Conservation (phyloP, 2,797 vertebrate species). For the Synaphobranchus kaupii region DNA sequence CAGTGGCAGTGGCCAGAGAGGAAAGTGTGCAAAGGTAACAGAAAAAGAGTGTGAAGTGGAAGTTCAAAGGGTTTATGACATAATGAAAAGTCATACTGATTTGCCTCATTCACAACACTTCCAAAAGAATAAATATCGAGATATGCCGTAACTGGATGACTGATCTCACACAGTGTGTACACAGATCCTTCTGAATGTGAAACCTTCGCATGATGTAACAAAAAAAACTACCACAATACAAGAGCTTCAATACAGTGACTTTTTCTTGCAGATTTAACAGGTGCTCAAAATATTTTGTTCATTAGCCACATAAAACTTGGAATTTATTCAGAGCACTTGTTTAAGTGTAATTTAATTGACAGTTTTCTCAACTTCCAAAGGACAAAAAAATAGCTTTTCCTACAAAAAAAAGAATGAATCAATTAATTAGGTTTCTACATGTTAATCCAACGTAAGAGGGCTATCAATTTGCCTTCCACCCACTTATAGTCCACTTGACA, state of each 20-base stretch:
- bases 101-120: not conserved
- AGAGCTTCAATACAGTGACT: not conserved
- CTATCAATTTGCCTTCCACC: constrained; percentile 25
- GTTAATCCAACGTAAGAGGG: constrained; percentile 23
- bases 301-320: not conserved
- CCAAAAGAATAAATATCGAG: not conserved
- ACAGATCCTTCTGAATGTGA: not conserved
- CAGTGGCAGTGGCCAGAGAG: not conserved
- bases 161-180: not conserved
- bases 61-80: not conserved
- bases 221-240: not conserved
- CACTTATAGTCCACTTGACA: constrained; percentile 21
- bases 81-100: not conserved
- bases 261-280: not conserved
- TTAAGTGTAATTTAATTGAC: not conserved
- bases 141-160: not conserved
- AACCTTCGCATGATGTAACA: too few species aligned
- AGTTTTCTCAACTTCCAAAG: not conserved
- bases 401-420: not conserved
- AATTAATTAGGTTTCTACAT: constrained; percentile 21
- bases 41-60: not conserved
- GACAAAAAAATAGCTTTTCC: not conserved
- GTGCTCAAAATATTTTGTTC: not conserved
- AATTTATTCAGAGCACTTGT: not conserved
- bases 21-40: not conserved